Conservation (phyloP, 2,797 vertebrate genomes). For the Ctenopoma multispine region DNA sequence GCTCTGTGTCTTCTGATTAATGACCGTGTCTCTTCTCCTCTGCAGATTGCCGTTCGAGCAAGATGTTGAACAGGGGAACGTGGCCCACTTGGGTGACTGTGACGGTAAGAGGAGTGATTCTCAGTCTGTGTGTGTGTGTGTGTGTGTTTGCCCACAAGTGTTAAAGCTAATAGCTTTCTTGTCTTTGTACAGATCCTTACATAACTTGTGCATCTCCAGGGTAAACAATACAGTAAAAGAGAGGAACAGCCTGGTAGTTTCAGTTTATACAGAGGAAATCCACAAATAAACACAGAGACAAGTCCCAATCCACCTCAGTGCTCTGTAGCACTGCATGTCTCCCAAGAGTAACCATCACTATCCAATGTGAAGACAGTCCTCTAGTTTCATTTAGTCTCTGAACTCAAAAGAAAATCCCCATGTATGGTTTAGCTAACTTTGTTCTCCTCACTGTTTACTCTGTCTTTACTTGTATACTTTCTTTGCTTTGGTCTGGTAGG, state of each 20-base stretch:
- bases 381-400: conserved; percentile 34
- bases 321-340: conserved; percentile 38
- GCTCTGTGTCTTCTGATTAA: conserved; percentile 72
- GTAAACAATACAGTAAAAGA: conserved; percentile 48
- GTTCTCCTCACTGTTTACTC: conserved; percentile 62
- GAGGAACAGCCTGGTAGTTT: conserved; percentile 28
- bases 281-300: conserved; percentile 63
- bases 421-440: conserved; percentile 62
- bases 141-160: conserved; percentile 34
- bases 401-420: conserved; percentile 48
- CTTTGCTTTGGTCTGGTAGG: conserved; percentile 56
- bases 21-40: conserved; percentile 71
- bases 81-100: conserved; percentile 93
- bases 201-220: conserved; percentile 43
- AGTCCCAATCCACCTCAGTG: conserved; percentile 40
- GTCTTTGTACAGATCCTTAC: conserved; percentile 42
- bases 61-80: conserved; percentile 91
- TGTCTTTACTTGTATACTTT: conserved; percentile 36
- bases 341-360: conserved; percentile 27
- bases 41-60: conserved; percentile 91
- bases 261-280: conserved; percentile 47
- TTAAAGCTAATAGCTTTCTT: conserved; percentile 48
- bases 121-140: conserved; percentile 12
- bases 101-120: conserved; percentile 86
- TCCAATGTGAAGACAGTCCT: conserved; percentile 33